Base-by-base conservation (phyloP, 2,888 invertebrate species). In the Pseudoips prasinana region DNA sequence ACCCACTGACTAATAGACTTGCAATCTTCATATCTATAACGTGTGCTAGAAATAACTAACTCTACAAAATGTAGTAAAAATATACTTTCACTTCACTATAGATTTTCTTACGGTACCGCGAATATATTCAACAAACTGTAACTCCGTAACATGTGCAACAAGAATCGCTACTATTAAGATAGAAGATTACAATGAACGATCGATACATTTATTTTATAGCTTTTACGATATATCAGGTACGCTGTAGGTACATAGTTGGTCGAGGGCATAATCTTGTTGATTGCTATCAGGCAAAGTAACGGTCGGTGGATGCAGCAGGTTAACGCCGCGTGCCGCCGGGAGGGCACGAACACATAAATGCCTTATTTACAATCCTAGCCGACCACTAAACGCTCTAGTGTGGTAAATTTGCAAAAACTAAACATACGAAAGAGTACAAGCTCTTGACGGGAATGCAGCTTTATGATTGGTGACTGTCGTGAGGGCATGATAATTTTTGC, bases 261-360 rank as follows among this genome's bases (percentile, higher is more conserved):
- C 56, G 55, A 46, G 62, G 58, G 65, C 61, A 66, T 58, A 71
- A 70, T 74, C 70, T 70, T 46, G 47, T 38, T 64, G 74, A 78
- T 78, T 68, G 58, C 69, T 69, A 75, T 78, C 74, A 58, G 49
- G 39, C 43, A 33, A 44, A 40, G 52, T 63, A 63, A 61, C 61
- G 61, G 64, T 50, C 29, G 30, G 39, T 54, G 46, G 49, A 64
- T 52, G 65, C 48, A 45, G 60, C 57, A 45, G 64, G 61, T 59
- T 64, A 59, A 46, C 49, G 44, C 47, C 32, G 39, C 33, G 40
- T 46, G 48, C 46, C 46, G 47, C 48, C 50, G 51, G 36, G 42
- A 43, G 50, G 52, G 50, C 32, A 50, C 39, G 39, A 40, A 33
- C 26, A 27, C 33, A 49, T 52, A 57, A 63, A 59, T 58, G 48